phyloP scores from a whole-genome alignment of 2,888 invertebrate species.

The Amitus sp. region DNA sequence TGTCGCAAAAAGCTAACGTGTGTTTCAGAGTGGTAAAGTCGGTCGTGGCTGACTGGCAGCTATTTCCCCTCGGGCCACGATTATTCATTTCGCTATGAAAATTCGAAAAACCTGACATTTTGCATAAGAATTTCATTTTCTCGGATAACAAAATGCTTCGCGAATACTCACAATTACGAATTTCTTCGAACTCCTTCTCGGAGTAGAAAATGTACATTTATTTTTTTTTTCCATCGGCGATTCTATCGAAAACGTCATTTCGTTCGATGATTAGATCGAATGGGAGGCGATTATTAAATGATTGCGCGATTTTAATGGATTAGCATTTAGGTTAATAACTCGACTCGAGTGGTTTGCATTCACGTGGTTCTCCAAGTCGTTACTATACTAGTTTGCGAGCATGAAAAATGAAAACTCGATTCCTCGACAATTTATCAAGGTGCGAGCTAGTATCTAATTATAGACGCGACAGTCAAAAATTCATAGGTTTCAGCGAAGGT shows the following conservation, averaged over 20 bases:
- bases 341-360: slow-evolving; percentile 8
- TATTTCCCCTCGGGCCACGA: slow-evolving; percentile 6
- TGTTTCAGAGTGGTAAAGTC: slow-evolving; percentile 34
- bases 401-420: no score
- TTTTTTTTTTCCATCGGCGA: no score
- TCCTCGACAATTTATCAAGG: no score
- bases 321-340: slow-evolving; percentile 37
- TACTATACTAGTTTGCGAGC: no score
- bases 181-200: no score
- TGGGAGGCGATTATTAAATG: slow-evolving; percentile 18
- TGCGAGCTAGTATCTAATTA: no score
- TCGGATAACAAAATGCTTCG: no score
- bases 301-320: slow-evolving; percentile 39
- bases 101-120: background rate
- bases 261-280: no score
- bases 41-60: slow-evolving; percentile 26
- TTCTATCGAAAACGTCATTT: background rate
- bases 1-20: slow-evolving; percentile 37
- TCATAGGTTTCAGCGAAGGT: background rate
- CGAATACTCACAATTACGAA: no score
- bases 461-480: background rate
- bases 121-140: no score
- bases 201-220: no score
- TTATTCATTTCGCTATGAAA: slow-evolving; percentile 4
- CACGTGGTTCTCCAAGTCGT: background rate